Conservation (phyloP, 2,113 vertebrate genomes). For the Corythornis madagascariensis region DNA sequence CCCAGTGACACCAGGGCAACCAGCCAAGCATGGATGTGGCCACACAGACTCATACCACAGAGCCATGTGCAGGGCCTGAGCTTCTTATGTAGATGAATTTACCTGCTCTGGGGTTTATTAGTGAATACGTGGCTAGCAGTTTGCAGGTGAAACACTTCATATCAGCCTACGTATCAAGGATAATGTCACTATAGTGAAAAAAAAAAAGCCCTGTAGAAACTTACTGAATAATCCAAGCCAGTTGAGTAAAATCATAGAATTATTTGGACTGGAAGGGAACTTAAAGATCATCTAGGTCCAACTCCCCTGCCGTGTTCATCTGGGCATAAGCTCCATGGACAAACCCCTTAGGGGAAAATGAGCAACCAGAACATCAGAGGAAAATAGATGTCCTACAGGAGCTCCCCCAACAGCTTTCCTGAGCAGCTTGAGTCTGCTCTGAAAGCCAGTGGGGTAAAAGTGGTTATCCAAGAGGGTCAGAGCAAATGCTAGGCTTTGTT, state of each 20-base stretch:
- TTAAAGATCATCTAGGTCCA: background rate
- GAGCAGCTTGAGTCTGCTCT: background rate
- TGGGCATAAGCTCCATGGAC: background rate
- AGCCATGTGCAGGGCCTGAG: background rate
- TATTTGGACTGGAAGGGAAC: background rate
- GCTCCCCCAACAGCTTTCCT: background rate
- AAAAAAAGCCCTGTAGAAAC: background rate
- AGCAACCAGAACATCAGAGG: background rate
- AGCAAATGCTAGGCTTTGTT: background rate
- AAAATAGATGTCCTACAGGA: background rate
- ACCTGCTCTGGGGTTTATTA: background rate
- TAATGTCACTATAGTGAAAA: background rate
- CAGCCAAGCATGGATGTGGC: background rate
- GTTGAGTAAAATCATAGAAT: background rate
- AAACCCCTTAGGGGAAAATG: background rate
- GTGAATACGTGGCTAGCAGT: background rate
- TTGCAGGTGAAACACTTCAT: background rate
- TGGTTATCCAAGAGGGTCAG: background rate
- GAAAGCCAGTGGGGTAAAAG: background rate
- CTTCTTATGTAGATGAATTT: background rate
- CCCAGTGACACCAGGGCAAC: background rate
- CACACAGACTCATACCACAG: background rate
- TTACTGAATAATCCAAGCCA: background rate
- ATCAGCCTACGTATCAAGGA: background rate
- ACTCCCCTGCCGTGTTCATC: background rate